Conservation (phyloP, 2,113 vertebrate genomes). For the Lipotes vexillifer region DNA sequence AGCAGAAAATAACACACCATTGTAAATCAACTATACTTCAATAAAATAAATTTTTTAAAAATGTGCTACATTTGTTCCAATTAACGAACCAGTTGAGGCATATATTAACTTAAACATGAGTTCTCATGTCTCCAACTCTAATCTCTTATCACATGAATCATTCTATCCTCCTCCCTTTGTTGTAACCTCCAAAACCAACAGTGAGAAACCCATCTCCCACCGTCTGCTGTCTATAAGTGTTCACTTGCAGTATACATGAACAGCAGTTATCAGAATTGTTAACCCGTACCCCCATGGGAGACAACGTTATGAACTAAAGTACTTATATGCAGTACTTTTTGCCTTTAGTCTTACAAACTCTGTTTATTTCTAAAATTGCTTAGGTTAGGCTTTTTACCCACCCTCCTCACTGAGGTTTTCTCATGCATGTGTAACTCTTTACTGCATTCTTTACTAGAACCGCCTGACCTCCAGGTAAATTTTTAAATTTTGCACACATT, state of each 20-base stretch:
- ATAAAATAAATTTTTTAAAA: not conserved
- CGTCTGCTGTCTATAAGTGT: not conserved
- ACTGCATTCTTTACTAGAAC: not conserved
- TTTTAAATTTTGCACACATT: not conserved
- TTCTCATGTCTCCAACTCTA: not conserved
- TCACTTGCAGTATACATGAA: not conserved
- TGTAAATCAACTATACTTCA: no score
- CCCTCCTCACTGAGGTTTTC: not conserved
- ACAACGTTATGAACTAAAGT: not conserved
- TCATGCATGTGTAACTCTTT: not conserved
- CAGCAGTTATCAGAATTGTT: not conserved
- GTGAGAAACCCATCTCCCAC: not conserved
- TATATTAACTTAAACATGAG: not conserved
- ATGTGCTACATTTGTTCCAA: no score
- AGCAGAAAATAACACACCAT: no score
- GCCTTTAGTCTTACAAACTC: not conserved
- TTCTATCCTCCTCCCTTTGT: not conserved
- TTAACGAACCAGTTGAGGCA: not conserved
- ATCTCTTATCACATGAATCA: no score
- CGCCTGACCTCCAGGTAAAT: not conserved
- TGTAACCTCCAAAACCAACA: not conserved
- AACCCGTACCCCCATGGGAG: no score
- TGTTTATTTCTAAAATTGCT: not conserved
- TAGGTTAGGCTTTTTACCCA: not conserved
- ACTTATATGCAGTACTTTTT: not conserved